Conservation (phyloP, 2,113 vertebrate species). For the Engystomops pustulosus region DNA sequence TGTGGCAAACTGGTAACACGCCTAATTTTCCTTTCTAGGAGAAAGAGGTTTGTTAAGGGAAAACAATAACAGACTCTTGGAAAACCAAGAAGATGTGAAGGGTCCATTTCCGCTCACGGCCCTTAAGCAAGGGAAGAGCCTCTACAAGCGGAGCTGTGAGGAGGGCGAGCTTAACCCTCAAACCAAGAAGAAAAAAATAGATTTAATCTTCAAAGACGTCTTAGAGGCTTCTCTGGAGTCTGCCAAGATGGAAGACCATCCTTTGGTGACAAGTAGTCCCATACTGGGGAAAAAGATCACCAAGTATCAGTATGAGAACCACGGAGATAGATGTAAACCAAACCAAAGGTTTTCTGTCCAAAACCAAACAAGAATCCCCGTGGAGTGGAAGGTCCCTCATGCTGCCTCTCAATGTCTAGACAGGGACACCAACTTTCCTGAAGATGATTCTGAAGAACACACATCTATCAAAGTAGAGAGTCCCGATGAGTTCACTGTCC, state of each 20-base stretch:
- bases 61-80: constrained; percentile 73
- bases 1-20: constrained; percentile 67
- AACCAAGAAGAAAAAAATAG: constrained; percentile 93
- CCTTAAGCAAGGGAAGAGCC: constrained; percentile 78
- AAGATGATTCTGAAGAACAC: constrained; percentile 76
- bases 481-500: constrained; percentile 72
- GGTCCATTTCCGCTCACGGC: constrained; percentile 74
- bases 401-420: constrained; percentile 65
- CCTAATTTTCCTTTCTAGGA: constrained; percentile 80
- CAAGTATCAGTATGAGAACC: constrained; percentile 71
- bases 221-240: constrained; percentile 88
- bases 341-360: constrained; percentile 63
- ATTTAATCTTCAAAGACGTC: constrained; percentile 93
- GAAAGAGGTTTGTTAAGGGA: constrained; percentile 74
- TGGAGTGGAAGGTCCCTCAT: constrained; percentile 72
- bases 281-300: constrained; percentile 74
- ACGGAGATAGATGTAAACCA: constrained; percentile 66
- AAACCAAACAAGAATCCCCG: constrained; percentile 68
- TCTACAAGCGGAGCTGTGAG: constrained; percentile 79
- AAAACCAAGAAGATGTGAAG: constrained; percentile 76
- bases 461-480: constrained; percentile 82
- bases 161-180: constrained; percentile 83
- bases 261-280: constrained; percentile 72
- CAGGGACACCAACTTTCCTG: constrained; percentile 70
- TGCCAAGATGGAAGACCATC: constrained; percentile 72